Base-by-base conservation (phyloP, 2,797 vertebrate genomes). In the Gadopsis bispinosus region DNA sequence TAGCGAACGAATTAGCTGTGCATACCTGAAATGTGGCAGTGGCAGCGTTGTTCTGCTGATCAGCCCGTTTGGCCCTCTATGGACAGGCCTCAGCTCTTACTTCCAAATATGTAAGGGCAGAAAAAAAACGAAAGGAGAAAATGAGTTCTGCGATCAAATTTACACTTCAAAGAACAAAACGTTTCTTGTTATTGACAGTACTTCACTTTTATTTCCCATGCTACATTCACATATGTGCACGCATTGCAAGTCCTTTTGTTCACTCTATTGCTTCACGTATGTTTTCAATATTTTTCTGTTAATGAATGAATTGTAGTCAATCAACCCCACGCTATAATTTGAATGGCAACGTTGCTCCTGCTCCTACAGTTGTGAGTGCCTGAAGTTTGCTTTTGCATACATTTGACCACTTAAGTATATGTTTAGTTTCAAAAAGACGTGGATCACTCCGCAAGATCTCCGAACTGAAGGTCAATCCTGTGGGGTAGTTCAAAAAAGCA, bases 1-100 rank as follows among this genome's bases (percentile, higher is more conserved):
- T 86, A 88, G 84, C 78, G 79, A 89, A 83, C 76, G 83, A 87
- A 91, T 92, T 87, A 89, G 51, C 85, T 71, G 73, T 54, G 72
- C 80, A 37, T 87, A 82, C 84, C 84, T 91, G 77, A 61, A 77
- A 77, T 82, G 51, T 81, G 85, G 79, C 72, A 29, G 19, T 43
- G 73, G 79, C 69, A 55, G 84, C 76, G 54, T 69, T 13, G 67
- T 83, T 75, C 68, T 73, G 75, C 29, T 54, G 76, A 84, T 88
- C 65, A 65, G 70, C 26, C 47, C 51, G 29, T 43, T 61, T 75
- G 68, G 43, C 51, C 66, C 78, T 80, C 81, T 16, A 7, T 9
- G 50, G 84, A 81, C 77, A 29, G 17, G 83, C 70, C 66, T 87
- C 79, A 79, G 26, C 83, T 87, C 83, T 74, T 56, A 53, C 65